phyloP scores from a whole-genome alignment of 2,888 invertebrate species.

The Noctua comes region DNA sequence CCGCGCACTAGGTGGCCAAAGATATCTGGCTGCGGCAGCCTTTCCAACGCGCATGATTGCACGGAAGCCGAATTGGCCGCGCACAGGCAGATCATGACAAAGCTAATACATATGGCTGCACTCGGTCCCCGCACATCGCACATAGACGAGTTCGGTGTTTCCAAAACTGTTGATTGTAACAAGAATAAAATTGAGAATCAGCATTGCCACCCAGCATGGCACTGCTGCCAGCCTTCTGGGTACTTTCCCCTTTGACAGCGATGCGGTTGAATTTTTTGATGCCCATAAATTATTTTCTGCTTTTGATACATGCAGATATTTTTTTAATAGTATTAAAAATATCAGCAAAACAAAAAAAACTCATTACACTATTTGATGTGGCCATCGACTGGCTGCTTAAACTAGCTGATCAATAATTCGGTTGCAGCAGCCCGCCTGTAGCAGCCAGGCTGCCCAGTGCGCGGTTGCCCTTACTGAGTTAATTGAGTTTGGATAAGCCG shows the following conservation, averaged over 20 bases:
- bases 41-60: no score
- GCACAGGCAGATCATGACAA: not conserved
- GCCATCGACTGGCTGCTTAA: not conserved
- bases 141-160: not conserved
- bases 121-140: no score
- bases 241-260: not conserved
- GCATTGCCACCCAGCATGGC: no score
- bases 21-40: no score
- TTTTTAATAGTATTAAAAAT: not conserved
- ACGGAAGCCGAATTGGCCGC: not conserved
- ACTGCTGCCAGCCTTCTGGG: not conserved
- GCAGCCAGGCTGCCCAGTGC: not conserved
- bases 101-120: no score
- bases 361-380: not conserved
- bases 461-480: constrained; percentile 39
- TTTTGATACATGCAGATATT: not conserved
- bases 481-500: constrained; percentile 62
- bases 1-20: no score
- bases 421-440: not conserved
- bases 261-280: not conserved
- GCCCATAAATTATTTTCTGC: not conserved
- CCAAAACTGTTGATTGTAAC: not conserved
- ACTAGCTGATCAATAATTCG: not conserved
- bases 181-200: no score
- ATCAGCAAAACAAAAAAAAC: no score